Evolutionary conservation across 1,140 invertebrate genomes (phyloP).

Genomic region (Panulirus ornatus): DNA sequence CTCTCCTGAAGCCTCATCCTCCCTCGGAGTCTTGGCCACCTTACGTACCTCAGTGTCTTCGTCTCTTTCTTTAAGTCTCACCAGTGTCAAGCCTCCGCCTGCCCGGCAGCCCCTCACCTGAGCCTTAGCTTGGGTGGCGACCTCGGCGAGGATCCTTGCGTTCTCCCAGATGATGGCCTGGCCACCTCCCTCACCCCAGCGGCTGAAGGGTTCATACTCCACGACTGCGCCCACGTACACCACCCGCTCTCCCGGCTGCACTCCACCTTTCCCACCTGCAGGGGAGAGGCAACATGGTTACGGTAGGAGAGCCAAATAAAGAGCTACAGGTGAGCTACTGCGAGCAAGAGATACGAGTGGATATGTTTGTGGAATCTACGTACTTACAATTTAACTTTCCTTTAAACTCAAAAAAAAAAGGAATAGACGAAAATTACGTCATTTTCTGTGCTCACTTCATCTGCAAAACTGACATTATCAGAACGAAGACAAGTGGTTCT

Average conservation of each 20-base stretch:
- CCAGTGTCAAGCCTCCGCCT: too few species aligned
- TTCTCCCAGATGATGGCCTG: constrained; percentile 54
- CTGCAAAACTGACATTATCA: too few species aligned
- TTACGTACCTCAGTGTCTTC: too few species aligned
- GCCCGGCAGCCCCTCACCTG: not conserved
- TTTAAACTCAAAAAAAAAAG: not conserved
- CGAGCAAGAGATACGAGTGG: not conserved
- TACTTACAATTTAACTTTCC: not conserved
- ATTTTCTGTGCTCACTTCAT: too few species aligned
- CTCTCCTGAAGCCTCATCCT: too few species aligned
- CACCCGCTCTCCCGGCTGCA: constrained; percentile 23
- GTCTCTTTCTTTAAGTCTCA: too few species aligned
- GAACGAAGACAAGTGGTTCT: too few species aligned
- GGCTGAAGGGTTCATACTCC: constrained; percentile 63
- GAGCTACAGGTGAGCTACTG: not conserved
- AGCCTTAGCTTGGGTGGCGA: constrained; percentile 43
- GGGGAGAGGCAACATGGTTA: not conserved
- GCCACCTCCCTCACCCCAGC: constrained; percentile 44
- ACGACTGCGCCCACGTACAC: constrained; percentile 59
- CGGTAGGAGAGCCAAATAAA: not conserved
- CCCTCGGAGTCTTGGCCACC: too few species aligned
- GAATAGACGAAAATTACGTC: too few species aligned
- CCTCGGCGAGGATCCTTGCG: constrained; percentile 41
- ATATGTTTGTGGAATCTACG: not conserved
- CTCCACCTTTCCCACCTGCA: not conserved